phyloP scores from a whole-genome alignment of 1,140 invertebrate species.

The Scaptomyza montana region DNA sequence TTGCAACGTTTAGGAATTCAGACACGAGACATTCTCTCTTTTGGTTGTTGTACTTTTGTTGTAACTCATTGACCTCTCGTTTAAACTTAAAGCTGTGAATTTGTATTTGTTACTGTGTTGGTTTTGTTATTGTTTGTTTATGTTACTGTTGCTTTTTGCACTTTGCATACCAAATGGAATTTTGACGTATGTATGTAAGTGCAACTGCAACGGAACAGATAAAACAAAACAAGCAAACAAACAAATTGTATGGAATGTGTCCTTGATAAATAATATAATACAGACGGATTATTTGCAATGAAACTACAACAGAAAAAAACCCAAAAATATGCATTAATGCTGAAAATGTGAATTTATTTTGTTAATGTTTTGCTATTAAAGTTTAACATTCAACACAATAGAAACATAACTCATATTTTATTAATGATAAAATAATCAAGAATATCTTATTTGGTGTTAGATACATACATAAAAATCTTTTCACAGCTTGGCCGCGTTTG shows the following conservation, averaged over 20 bases:
- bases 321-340: too few relatives aligned
- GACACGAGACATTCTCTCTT: slow-evolving; percentile 19
- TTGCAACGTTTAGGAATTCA: slow-evolving; percentile 38
- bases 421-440: too few relatives aligned
- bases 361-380: too few relatives aligned
- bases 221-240: slow-evolving; percentile 23
- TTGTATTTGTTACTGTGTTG: slow-evolving; percentile 46
- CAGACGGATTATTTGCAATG: slow-evolving; percentile 5
- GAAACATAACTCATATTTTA: too few relatives aligned
- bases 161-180: slow-evolving; percentile 61
- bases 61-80: slow-evolving; percentile 68
- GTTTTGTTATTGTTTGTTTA: slow-evolving; percentile 40
- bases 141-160: slow-evolving; percentile 29
- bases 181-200: slow-evolving; percentile 45
- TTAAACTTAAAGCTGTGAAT: slow-evolving; percentile 56
- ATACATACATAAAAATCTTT: too few relatives aligned
- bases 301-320: not conserved
- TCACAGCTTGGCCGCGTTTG: too few relatives aligned
- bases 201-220: slow-evolving; percentile 19
- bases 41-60: slow-evolving; percentile 7
- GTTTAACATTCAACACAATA: too few relatives aligned
- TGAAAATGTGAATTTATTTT: too few relatives aligned
- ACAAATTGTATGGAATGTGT: slow-evolving; percentile 23
- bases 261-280: slow-evolving; percentile 23
- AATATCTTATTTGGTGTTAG: too few relatives aligned